phyloP scores from a whole-genome alignment of 2,113 vertebrate species.

The Alexandromys fortis region DNA sequence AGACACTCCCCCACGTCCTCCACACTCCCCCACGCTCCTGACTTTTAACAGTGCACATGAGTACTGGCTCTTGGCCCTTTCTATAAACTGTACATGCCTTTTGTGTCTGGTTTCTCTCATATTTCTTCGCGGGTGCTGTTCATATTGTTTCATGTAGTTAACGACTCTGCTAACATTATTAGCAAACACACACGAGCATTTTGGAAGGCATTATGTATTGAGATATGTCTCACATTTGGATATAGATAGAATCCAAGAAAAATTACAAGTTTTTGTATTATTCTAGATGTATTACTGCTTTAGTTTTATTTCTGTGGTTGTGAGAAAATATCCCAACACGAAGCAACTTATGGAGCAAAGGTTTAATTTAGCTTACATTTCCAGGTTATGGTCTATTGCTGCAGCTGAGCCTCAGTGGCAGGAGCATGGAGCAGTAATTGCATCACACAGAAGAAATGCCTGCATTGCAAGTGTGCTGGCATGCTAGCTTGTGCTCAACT shows the following conservation, averaged over 20 bases:
- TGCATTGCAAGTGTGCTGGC: not conserved
- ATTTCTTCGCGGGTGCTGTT: slow-evolving; percentile 6
- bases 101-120: slow-evolving; percentile 23
- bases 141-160: not conserved
- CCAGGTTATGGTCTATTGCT: not conserved
- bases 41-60: not conserved
- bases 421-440: not conserved
- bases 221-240: not conserved
- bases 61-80: not conserved
- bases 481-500: not conserved
- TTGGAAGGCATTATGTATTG: not conserved
- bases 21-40: not conserved
- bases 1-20: not conserved
- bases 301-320: not conserved
- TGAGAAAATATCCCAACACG: not conserved
- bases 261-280: not conserved
- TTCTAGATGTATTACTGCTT: not conserved
- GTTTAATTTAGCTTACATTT: not conserved
- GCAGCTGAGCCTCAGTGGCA: not conserved
- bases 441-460: not conserved
- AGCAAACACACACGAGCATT: not conserved
- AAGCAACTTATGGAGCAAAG: not conserved
- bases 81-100: not conserved
- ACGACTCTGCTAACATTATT: not conserved
- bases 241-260: not conserved